Base-by-base conservation (phyloP, 2,888 invertebrate genomes). In the Caenorhabditis becei region DNA sequence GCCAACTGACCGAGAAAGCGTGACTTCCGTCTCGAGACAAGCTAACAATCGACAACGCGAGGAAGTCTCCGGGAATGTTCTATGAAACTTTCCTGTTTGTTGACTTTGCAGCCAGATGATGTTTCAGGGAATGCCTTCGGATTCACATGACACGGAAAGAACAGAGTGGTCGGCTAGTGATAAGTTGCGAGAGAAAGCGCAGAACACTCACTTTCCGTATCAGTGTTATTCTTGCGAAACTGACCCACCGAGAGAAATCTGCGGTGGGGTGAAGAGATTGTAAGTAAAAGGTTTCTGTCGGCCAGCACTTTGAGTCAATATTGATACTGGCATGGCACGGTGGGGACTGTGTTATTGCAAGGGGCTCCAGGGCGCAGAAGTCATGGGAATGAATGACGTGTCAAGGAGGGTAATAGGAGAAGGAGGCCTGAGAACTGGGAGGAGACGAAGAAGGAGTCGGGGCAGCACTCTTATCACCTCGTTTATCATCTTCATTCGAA, bases 51-150 rank as follows among this genome's bases (percentile, higher is more conserved):
- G 7, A 35, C n/a, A 1, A 14, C 32, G 32, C 32, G 4, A 14
- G 35, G 47, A 23, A 54, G 37, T 35, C 28, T 32, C 53, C 32
- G 44, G n/a, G 61, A 41, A 67, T 44, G 74, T 65, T 65, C 65
- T 49, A 74, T 74, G 65, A 74, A 66, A 74, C 65, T 65, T 74
- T 59, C 37, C 10, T 61, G 61, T 70, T 69, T 69, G 67, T 69
- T 69, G 67, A 63, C 63, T 35, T 53, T 58, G 18, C 23, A 37
- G 47, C 37, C 20, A 54, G 24, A 69, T 35, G 56, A 58, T 69
- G 58, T 56, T 49, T 56, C 49, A n/a, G 37, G 58, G 26, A 51
- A 51, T 51, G 23, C 51, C 51, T 37, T 32, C 8, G 32, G 14
- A 37, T 58, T 37, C 58, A 37, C 58, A 58, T 61, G 61, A 61